phyloP scores from a whole-genome alignment of 2,797 vertebrate genomes.

The Falco columbarius region DNA sequence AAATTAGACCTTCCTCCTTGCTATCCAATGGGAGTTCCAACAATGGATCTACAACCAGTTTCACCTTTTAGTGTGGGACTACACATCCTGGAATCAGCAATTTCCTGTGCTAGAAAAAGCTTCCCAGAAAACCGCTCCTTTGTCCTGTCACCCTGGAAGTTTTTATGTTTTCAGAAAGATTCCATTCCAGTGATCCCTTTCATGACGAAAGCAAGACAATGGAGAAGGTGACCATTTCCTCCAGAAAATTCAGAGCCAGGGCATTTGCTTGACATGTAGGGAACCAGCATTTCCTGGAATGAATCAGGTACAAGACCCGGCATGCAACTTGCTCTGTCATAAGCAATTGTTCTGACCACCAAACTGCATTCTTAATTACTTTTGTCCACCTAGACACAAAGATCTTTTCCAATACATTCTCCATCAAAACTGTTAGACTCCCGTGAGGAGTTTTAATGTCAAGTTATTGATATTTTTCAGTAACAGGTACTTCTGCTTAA shows the following conservation, averaged over 20 bases:
- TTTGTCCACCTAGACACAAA: neutral
- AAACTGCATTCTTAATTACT: neutral
- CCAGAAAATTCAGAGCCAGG: neutral
- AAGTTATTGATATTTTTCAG: neutral
- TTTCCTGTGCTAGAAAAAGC: neutral
- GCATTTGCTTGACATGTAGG: neutral
- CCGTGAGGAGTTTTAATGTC: neutral
- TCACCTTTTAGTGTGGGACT: neutral
- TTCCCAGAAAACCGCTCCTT: neutral
- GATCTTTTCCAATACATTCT: neutral
- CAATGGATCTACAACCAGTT: neutral
- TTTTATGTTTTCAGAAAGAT: neutral
- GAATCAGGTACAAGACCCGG: neutral
- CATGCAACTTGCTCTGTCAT: neutral
- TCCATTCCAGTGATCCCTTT: neutral
- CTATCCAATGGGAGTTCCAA: neutral
- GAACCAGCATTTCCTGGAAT: neutral
- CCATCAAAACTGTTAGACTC: neutral
- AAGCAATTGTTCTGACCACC: neutral
- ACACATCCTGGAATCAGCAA: neutral
- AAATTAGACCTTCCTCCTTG: neutral
- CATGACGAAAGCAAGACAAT: neutral
- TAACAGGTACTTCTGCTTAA: neutral
- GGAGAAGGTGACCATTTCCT: neutral
- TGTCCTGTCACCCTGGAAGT: neutral